A percentile compares a stretch with the other conserved stretches of the same genome.
Evolutionary conservation across 2,888 invertebrate genomes (phyloP).

Genomic region (Dryomyza anilis): DNA sequence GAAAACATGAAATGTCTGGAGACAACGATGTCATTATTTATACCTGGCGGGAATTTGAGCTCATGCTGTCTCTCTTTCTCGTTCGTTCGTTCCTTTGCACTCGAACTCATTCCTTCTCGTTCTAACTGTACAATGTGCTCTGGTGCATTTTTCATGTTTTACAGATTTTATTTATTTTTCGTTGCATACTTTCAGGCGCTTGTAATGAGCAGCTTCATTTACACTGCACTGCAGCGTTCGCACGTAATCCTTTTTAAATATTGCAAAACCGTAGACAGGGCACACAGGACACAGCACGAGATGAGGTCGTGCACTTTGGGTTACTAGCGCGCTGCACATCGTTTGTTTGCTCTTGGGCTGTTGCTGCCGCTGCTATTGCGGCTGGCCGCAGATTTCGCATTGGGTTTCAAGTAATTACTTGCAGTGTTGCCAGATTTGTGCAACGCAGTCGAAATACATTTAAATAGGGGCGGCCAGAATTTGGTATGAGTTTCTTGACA

Average conservation of each 20-base stretch:
- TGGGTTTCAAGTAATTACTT: constrained; percentile 1
- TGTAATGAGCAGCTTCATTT: constrained; percentile 12
- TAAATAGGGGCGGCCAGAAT: not conserved
- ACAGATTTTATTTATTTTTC: not conserved
- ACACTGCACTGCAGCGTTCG: constrained; percentile 1
- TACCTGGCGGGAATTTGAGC: not conserved
- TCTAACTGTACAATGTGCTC: not conserved
- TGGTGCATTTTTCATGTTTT: not conserved
- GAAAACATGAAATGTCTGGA: not conserved
- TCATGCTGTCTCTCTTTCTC: not conserved
- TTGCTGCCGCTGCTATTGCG: constrained; percentile 2
- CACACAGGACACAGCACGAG: not conserved
- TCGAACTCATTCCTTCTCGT: not conserved
- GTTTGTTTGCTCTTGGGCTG: constrained; percentile 5
- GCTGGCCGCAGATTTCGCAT: not conserved
- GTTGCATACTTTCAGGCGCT: not conserved
- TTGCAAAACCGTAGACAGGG: not conserved
- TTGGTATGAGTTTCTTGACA: too few relatives aligned
- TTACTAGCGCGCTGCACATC: constrained; percentile 7
- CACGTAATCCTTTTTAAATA: constrained; percentile 11
- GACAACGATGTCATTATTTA: constrained; percentile 9
- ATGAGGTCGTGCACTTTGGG: not conserved
- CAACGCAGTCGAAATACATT: not conserved
- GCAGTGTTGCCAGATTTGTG: not conserved
- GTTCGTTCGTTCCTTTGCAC: not conserved